phyloP scores from a whole-genome alignment of 2,797 vertebrate species.

The Macroramphosus scolopax region DNA sequence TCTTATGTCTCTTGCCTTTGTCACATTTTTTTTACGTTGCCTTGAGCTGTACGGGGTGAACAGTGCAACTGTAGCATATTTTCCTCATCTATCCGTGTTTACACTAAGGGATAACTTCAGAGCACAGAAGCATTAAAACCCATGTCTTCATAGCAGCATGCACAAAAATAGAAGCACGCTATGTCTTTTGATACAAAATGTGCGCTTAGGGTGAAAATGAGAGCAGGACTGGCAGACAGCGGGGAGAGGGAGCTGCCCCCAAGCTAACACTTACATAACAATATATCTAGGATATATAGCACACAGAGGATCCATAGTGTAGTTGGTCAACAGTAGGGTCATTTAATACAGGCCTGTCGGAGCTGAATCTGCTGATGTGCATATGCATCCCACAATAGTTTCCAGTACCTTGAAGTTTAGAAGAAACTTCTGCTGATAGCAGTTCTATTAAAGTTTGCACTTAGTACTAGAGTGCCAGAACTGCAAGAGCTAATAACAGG shows the following conservation, averaged over 20 bases:
- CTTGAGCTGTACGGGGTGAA: slow-evolving; percentile 17
- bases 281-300: slow-evolving; percentile 68
- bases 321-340: slow-evolving; percentile 67
- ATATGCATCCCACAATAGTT: slow-evolving; percentile 69
- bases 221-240: slow-evolving; percentile 60
- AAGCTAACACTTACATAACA: slow-evolving; percentile 74
- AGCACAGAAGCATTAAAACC: slow-evolving; percentile 59
- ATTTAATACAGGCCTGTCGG: slow-evolving; percentile 68
- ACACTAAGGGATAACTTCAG: slow-evolving; percentile 49
- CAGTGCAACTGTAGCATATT: slow-evolving; percentile 38
- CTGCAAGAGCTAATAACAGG: slow-evolving; percentile 38
- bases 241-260: slow-evolving; percentile 64
- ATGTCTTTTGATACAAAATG: slow-evolving; percentile 62
- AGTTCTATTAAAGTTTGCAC: slow-evolving; percentile 67
- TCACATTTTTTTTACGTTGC: slow-evolving; percentile 39
- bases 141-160: slow-evolving; percentile 51
- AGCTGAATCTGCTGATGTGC: slow-evolving; percentile 69
- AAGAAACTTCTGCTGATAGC: slow-evolving; percentile 68
- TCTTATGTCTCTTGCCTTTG: slow-evolving; percentile 55
- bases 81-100: slow-evolving; percentile 54
- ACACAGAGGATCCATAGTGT: slow-evolving; percentile 71
- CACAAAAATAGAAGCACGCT: slow-evolving; percentile 65
- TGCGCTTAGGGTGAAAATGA: slow-evolving; percentile 56
- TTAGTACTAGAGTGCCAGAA: slow-evolving; percentile 38
- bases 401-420: slow-evolving; percentile 62